Percentiles rank a stretch among this genome's conserved stretches.
Evolutionary conservation across 1,140 invertebrate species (phyloP).

Genomic region (Drosophila melanogaster): DNA sequence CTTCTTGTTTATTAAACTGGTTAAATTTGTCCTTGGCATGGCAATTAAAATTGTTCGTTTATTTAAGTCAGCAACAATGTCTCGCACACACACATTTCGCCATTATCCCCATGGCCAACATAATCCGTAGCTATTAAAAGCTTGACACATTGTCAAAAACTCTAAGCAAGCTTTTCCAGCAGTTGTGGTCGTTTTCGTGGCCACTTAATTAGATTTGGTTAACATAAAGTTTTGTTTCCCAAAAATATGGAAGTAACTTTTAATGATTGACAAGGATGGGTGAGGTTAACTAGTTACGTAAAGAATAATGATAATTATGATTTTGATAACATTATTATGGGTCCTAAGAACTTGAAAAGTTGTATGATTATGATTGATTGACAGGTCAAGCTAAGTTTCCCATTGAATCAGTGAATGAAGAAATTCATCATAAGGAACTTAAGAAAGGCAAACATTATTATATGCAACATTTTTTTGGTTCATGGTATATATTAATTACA

Average conservation of each 20-base stretch:
- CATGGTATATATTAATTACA: too few species aligned
- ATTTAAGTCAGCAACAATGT: constrained; percentile 59
- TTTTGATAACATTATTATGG: constrained; percentile 4
- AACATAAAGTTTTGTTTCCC: constrained; percentile 13
- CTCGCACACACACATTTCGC: constrained; percentile 6
- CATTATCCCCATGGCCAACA: constrained; percentile 22
- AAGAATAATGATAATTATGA: not conserved
- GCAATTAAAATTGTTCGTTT: constrained; percentile 63
- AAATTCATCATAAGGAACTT: too few species aligned
- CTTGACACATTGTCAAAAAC: constrained; percentile 63
- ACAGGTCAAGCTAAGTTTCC: too few species aligned
- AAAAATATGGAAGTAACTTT: constrained; percentile 21
- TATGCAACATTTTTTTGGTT: too few species aligned
- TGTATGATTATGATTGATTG: not conserved
- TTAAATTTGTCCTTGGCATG: constrained; percentile 14
- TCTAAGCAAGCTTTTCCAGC: constrained; percentile 45
- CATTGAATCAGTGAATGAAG: too few species aligned
- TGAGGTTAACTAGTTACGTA: constrained; percentile 2
- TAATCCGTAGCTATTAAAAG: constrained; percentile 69
- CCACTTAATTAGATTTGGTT: constrained; percentile 43
- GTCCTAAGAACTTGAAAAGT: not conserved
- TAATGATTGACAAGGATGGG: constrained; percentile 17
- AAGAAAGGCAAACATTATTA: too few species aligned
- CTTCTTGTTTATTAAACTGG: constrained; percentile 47
- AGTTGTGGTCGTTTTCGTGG: constrained; percentile 21